A percentile compares a stretch with the other conserved stretches of the same genome.
These are phyloP conservation scores for Odontomachus brunneus DNA, from an alignment of 1,140 invertebrate genomes.

Conservation along the genomic window DNA sequence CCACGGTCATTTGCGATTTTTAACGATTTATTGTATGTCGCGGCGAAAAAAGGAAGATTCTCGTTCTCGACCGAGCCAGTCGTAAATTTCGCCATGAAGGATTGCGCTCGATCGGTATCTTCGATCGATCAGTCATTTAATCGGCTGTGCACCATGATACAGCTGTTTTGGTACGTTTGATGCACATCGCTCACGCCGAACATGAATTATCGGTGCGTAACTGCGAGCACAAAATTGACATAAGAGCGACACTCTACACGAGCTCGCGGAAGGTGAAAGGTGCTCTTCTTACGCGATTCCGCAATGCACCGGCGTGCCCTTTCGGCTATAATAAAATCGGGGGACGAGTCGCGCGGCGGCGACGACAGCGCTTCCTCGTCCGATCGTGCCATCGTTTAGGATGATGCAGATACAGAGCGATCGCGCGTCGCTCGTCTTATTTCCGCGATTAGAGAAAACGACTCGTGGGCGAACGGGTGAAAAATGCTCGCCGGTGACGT, in stretches of 20 bases:
- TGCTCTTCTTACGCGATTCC: conserved; percentile 82
- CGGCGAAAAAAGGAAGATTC: not conserved
- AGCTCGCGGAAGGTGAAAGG: conserved; percentile 77
- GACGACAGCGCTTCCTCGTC: conserved; percentile 66
- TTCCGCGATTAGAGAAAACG: conserved; percentile 3
- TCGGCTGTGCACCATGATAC: not conserved
- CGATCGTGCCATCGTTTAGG: conserved; percentile 11
- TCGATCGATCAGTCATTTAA: no score
- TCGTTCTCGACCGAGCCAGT: not conserved
- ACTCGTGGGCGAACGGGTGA: no score
- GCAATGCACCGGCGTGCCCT: conserved; percentile 78
- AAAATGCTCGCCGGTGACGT: no score
- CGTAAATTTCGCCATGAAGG: not conserved
- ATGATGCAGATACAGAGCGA: not conserved
- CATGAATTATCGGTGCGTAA: conserved; percentile 31
- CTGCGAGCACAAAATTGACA: conserved; percentile 38
- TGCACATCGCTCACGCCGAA: conserved; percentile 41
- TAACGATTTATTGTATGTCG: not conserved
- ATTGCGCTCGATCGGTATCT: not conserved
- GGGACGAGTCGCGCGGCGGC: not conserved
- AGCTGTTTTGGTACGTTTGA: conserved; percentile 47
- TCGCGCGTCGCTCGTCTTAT: not conserved
- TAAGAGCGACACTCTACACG: conserved; percentile 56
- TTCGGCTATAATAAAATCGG: conserved; percentile 74
- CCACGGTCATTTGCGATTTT: not conserved